Percentiles rank a stretch among this genome's conserved stretches.
Conservation (phyloP, 2,797 vertebrate genomes). For the Diplodus puntazzo region DNA sequence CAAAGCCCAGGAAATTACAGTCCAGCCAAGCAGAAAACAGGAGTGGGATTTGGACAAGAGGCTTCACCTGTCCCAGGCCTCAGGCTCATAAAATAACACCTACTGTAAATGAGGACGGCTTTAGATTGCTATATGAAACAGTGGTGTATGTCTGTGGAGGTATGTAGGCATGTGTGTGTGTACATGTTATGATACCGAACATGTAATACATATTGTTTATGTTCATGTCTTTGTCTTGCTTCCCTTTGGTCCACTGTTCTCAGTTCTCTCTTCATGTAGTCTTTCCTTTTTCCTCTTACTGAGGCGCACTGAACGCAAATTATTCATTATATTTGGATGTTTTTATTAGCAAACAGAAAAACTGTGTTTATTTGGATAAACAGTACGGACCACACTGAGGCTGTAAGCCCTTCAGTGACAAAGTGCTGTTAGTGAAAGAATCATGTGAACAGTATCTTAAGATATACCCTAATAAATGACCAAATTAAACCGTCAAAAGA, state of each 20-base stretch:
- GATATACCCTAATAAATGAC: neutral
- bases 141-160: neutral
- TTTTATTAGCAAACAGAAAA: conserved; percentile 3
- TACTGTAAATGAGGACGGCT: conserved; percentile 70
- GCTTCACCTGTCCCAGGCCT: conserved; percentile 74
- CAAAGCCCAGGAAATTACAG: conserved; percentile 86
- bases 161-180: neutral
- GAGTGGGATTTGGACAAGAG: conserved; percentile 80
- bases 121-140: conserved; percentile 46
- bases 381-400: neutral
- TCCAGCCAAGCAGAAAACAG: conserved; percentile 86
- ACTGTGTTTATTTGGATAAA: neutral
- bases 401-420: neutral
- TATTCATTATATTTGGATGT: conserved; percentile 14
- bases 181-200: neutral
- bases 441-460: neutral
- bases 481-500: too few species aligned
- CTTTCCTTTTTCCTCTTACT: neutral
- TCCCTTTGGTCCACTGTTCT: neutral
- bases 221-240: neutral
- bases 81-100: conserved; percentile 61
- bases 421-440: neutral
- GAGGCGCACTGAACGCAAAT: neutral
- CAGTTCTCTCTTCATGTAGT: neutral
- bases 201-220: neutral